Percentiles rank a stretch among this genome's conserved stretches.
Evolutionary conservation across 2,797 vertebrate genomes (phyloP).

Genomic region (Trematomus bernacchii): DNA sequence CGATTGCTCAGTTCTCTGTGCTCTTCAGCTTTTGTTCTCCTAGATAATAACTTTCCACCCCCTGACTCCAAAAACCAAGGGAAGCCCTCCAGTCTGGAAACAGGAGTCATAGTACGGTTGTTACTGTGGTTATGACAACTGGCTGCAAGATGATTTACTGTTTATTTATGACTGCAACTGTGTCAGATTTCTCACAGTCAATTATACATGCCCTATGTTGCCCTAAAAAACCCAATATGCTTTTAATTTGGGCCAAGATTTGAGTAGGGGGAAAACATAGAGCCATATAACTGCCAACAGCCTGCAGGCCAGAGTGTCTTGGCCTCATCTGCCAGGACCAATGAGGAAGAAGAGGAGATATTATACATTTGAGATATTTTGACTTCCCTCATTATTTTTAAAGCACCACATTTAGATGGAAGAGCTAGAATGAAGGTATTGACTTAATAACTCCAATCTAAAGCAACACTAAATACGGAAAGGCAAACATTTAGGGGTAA

Average conservation of each 20-base stretch:
- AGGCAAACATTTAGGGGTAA: slow-evolving; percentile 17
- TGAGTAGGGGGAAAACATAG: slow-evolving; percentile 38
- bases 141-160: slow-evolving; percentile 18
- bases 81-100: slow-evolving; percentile 45
- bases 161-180: slow-evolving; percentile 37
- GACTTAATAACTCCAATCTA: slow-evolving; percentile 9
- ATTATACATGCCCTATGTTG: slow-evolving; percentile 69
- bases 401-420: neutral
- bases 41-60: slow-evolving; percentile 67
- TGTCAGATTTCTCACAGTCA: slow-evolving; percentile 59
- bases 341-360: neutral
- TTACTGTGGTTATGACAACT: slow-evolving; percentile 4
- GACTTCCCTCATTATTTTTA: neutral
- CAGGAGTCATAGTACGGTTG: slow-evolving; percentile 23
- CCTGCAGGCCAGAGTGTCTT: slow-evolving; percentile 58
- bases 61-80: slow-evolving; percentile 55
- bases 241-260: slow-evolving; percentile 71
- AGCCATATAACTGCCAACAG: slow-evolving; percentile 59
- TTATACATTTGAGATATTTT: neutral
- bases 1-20: slow-evolving; percentile 50
- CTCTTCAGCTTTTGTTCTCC: slow-evolving; percentile 75
- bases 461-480: neutral
- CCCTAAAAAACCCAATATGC: slow-evolving; percentile 63
- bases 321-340: slow-evolving; percentile 38
- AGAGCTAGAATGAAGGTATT: neutral